Conservation (phyloP, 92 coral and sea anemone genomes). For the Bergia sp. region DNA sequence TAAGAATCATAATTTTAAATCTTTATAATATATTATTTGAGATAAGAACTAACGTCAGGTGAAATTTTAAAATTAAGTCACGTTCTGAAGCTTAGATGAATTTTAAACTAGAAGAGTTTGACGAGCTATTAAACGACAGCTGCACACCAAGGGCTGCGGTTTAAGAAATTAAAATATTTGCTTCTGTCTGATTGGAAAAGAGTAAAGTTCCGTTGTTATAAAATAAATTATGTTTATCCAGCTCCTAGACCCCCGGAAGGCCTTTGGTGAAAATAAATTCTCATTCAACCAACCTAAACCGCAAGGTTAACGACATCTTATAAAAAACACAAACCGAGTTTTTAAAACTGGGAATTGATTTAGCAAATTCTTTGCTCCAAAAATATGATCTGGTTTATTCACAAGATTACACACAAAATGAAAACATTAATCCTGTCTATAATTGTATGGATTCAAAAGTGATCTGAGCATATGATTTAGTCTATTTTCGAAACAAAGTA, state of each 20-base stretch:
- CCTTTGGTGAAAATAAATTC: background rate
- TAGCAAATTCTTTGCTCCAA: background rate
- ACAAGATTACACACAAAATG: too few relatives aligned
- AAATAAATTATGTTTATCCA: background rate
- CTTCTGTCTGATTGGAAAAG: conserved; percentile 7
- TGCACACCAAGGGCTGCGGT: background rate
- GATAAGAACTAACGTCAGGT: background rate
- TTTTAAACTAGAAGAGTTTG: background rate
- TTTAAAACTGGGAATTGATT: background rate
- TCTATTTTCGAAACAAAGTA: background rate
- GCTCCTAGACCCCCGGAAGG: conserved; percentile 4
- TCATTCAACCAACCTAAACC: background rate
- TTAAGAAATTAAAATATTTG: background rate
- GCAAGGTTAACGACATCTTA: background rate
- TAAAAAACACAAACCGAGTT: background rate
- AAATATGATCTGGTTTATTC: background rate
- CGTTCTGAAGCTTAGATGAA: background rate
- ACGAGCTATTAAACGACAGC: background rate
- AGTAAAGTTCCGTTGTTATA: background rate
- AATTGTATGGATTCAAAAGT: background rate
- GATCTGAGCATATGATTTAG: background rate
- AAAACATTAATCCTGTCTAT: background rate
- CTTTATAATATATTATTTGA: background rate
- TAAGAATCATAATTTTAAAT: background rate
- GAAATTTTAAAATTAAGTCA: background rate